phyloP scores from a whole-genome alignment of 2,888 invertebrate species.

The Drosophila leonis region DNA sequence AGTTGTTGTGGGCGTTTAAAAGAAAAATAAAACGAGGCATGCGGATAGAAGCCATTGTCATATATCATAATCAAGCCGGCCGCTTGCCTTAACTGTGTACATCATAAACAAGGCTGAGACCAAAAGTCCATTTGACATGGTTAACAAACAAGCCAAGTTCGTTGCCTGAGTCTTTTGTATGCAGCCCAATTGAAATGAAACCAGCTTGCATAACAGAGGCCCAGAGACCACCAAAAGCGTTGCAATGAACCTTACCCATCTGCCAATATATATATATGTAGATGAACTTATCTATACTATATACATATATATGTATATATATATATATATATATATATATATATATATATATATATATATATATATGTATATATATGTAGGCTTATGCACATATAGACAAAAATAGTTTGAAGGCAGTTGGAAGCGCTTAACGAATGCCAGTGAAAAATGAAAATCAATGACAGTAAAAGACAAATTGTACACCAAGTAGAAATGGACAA shows the following conservation, averaged over 20 bases:
- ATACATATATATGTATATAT: neutral
- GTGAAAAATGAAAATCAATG: constrained; percentile 80
- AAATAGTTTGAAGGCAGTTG: constrained; percentile 9
- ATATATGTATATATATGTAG: constrained; percentile 16
- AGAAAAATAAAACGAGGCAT: constrained; percentile 4
- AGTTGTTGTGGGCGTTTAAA: constrained; percentile 48
- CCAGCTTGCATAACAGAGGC: constrained; percentile 57
- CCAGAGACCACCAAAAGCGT: constrained; percentile 64
- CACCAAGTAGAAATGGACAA: constrained; percentile 63
- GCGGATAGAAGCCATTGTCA: constrained; percentile 51
- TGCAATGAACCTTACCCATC: constrained; percentile 11
- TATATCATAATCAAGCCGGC: constrained; percentile 73
- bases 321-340: constrained; percentile 1
- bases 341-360: constrained; percentile 27
- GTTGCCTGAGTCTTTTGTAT: constrained; percentile 72
- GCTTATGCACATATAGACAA: neutral
- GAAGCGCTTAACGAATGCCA: constrained; percentile 63
- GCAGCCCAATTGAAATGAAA: constrained; percentile 26
- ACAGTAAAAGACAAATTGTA: constrained; percentile 82
- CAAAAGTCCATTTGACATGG: constrained; percentile 48
- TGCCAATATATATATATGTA: neutral
- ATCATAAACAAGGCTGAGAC: constrained; percentile 58
- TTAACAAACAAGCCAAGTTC: constrained; percentile 63
- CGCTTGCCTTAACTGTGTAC: constrained; percentile 50
- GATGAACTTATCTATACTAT: neutral